Conservation (phyloP, 2,888 invertebrate species). For the Drepanosiphum platanoidis region DNA sequence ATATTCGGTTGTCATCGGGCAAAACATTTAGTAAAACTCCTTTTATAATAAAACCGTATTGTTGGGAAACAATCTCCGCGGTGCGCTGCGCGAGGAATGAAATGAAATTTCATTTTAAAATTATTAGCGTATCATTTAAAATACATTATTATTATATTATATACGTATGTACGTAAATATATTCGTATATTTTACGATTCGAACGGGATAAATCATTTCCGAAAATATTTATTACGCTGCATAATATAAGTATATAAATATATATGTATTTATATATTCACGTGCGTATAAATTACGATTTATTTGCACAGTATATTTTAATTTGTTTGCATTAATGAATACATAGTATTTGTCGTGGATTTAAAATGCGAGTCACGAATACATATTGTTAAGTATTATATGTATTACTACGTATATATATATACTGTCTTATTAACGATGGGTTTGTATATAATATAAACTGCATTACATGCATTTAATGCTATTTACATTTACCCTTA, state of each 20-base stretch:
- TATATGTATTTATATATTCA: background rate
- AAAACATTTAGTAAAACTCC: constrained; percentile 42
- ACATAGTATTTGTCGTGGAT: background rate
- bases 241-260: background rate
- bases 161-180: too few species aligned
- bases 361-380: constrained; percentile 9
- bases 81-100: background rate
- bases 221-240: background rate
- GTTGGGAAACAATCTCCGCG: constrained; percentile 29
- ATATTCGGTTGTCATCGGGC: constrained; percentile 41
- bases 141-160: background rate
- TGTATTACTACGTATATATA: too few species aligned
- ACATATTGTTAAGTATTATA: background rate
- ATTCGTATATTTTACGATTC: background rate
- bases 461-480: too few species aligned
- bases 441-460: background rate
- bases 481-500: background rate
- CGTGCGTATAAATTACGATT: background rate
- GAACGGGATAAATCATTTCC: too few species aligned
- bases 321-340: constrained; percentile 6
- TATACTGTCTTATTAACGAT: background rate
- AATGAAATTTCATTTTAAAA: background rate
- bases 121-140: background rate
- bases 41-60: constrained; percentile 25
- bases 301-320: background rate